Evolutionary conservation across 1,140 invertebrate species (phyloP).

Genomic region (Stegodyphus mimosarum): DNA sequence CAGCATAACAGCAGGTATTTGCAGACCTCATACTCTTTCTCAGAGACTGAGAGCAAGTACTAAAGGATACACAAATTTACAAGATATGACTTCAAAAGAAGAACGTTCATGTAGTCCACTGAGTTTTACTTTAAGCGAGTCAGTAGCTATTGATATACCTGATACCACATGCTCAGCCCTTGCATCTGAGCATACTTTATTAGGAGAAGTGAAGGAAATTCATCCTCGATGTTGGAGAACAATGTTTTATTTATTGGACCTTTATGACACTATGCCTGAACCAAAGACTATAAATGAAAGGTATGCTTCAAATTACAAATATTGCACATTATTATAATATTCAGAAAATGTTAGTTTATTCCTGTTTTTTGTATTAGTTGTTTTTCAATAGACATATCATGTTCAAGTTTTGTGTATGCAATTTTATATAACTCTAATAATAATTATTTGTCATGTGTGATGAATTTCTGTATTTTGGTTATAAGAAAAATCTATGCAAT

Average conservation of each 20-base stretch:
- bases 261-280: slow-evolving; percentile 94
- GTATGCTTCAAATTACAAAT: slow-evolving; percentile 8
- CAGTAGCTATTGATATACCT: slow-evolving; percentile 68
- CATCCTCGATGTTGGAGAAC: slow-evolving; percentile 93
- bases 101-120: slow-evolving; percentile 57
- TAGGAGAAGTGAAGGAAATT: slow-evolving; percentile 67
- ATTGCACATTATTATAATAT: no score
- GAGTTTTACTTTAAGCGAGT: slow-evolving; percentile 64
- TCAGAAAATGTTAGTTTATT: background rate
- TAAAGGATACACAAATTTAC: slow-evolving; percentile 62
- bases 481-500: no score
- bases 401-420: background rate
- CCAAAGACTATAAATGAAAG: slow-evolving; percentile 85
- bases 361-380: background rate
- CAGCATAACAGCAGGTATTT: slow-evolving; percentile 54
- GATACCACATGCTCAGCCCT: slow-evolving; percentile 65
- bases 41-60: slow-evolving; percentile 59
- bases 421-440: background rate
- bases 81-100: slow-evolving; percentile 58
- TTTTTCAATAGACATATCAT: background rate
- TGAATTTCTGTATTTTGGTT: no score
- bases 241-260: slow-evolving; percentile 89
- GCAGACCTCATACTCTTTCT: slow-evolving; percentile 59
- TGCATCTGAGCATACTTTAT: slow-evolving; percentile 68
- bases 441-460: no score